Evolutionary conservation across 1,140 invertebrate genomes (phyloP).

Genomic region (Reticulitermes speratus): DNA sequence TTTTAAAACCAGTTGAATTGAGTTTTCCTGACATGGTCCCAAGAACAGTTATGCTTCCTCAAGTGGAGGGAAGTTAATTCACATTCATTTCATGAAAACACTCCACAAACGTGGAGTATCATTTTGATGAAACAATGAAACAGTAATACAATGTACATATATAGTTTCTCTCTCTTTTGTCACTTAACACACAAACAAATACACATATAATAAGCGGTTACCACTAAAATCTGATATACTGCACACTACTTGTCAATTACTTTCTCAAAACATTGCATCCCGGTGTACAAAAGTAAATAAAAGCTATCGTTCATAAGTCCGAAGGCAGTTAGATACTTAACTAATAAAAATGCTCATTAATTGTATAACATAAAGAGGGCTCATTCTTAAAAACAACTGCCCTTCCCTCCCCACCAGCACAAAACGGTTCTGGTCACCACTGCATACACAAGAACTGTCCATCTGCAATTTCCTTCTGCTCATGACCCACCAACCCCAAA

Average conservation of each 20-base stretch:
- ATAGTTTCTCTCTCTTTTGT: background rate
- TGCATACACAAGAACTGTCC: background rate
- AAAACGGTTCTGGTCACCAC: too few relatives aligned
- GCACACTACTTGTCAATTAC: background rate
- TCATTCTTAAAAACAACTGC: background rate
- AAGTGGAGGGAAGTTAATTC: background rate
- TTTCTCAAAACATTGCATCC: background rate
- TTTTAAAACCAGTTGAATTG: too few relatives aligned
- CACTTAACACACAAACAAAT: background rate
- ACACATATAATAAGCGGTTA: background rate
- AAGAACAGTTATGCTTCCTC: background rate
- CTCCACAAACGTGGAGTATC: background rate
- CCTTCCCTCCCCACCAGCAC: background rate
- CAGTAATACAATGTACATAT: background rate
- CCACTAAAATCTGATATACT: too few relatives aligned
- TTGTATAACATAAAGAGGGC: background rate
- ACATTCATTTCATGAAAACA: background rate
- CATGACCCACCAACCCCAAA: background rate
- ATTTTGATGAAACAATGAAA: background rate
- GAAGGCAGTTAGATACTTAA: background rate
- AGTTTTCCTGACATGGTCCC: background rate
- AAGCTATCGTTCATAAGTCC: background rate
- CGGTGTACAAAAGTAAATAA: background rate
- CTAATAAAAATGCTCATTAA: background rate
- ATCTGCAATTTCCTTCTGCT: background rate